phyloP scores from a whole-genome alignment of 1,140 invertebrate species.

The Lanistes nyassanus region DNA sequence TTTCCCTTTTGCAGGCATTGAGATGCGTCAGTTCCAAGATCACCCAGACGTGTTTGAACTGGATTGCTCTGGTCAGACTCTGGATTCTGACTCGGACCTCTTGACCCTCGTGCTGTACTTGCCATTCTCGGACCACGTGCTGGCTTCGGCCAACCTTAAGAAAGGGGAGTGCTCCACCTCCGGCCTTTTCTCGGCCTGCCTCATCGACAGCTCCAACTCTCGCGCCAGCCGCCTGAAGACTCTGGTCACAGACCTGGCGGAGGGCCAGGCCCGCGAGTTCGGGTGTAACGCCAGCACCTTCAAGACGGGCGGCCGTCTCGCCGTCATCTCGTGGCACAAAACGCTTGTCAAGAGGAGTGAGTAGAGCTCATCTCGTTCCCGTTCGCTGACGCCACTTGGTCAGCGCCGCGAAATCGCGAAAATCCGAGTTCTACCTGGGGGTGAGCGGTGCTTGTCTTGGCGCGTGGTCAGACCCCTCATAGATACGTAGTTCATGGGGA shows the following conservation, averaged over 20 bases:
- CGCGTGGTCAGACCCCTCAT: no score
- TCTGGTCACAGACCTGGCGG: neutral
- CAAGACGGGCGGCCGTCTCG: neutral
- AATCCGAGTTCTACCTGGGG: neutral
- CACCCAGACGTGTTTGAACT: neutral
- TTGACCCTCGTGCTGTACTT: conserved; percentile 13
- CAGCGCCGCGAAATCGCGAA: no score
- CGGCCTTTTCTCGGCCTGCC: neutral
- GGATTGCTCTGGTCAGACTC: neutral
- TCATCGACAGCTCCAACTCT: neutral
- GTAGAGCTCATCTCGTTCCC: neutral
- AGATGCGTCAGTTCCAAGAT: no score
- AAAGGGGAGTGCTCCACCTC: conserved; percentile 14
- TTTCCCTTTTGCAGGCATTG: no score
- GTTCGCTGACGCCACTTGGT: neutral
- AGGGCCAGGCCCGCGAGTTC: conserved; percentile 8
- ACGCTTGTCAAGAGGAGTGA: conserved; percentile 5
- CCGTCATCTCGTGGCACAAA: neutral
- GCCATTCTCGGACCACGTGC: neutral
- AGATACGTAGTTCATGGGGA: no score
- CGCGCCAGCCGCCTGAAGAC: neutral
- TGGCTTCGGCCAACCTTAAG: neutral
- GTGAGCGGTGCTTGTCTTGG: no score
- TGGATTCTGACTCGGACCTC: neutral
- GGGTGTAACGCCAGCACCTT: conserved; percentile 14